Evolutionary conservation across 23 tunicate species (phyloP).

Genomic region (Trididemnum clinides): DNA sequence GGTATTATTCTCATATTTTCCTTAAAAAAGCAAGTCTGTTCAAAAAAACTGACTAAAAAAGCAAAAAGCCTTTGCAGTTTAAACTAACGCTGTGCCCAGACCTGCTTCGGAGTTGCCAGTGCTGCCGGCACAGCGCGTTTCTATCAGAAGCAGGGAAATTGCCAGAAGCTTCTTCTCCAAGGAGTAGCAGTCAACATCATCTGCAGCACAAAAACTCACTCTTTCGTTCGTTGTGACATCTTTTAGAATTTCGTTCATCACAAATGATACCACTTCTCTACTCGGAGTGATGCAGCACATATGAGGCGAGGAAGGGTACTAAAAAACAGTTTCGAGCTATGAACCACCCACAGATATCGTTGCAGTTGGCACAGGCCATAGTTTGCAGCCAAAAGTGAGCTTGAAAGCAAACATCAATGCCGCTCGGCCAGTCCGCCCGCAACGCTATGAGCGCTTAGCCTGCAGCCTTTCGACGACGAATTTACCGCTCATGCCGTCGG

Average conservation of each 20-base stretch:
- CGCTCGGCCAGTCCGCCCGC: too few species aligned
- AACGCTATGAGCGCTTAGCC: too few species aligned
- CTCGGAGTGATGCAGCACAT: slow-evolving; percentile 20
- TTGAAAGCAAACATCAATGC: too few species aligned
- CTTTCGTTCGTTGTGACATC: slow-evolving; percentile 1
- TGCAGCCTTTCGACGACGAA: too few species aligned
- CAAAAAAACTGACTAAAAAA: not conserved
- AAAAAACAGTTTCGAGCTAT: not conserved
- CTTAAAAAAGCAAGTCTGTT: not conserved
- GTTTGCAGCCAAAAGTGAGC: too few species aligned
- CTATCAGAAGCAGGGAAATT: not conserved
- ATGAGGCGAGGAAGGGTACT: slow-evolving; percentile 9
- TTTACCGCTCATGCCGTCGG: too few species aligned
- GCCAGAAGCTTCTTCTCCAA: not conserved
- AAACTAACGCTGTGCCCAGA: not conserved
- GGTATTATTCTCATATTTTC: slow-evolving; percentile 9
- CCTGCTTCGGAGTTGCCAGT: too few species aligned
- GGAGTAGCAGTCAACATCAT: not conserved
- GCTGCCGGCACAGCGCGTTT: too few species aligned
- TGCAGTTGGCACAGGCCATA: too few species aligned
- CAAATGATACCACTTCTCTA: not conserved
- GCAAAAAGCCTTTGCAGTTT: not conserved
- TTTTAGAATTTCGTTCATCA: slow-evolving; percentile 24
- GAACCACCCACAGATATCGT: too few species aligned
- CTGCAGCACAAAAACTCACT: not conserved